Conservation (phyloP, 1,140 invertebrate genomes). For the Grapholita molesta region DNA sequence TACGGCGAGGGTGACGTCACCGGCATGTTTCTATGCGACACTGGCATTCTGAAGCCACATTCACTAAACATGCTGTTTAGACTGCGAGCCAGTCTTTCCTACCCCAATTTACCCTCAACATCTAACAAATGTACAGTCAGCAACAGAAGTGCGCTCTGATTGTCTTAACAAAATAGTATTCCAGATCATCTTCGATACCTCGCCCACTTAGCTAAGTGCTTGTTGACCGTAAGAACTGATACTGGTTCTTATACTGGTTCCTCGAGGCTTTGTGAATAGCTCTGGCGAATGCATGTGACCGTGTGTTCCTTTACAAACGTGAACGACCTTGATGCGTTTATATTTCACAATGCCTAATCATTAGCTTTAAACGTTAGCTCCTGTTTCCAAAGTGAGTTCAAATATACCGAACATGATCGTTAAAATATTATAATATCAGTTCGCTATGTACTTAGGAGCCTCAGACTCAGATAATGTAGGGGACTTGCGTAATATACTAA, state of each 20-base stretch:
- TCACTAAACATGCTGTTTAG: not conserved
- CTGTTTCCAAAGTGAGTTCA: not conserved
- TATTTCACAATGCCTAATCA: not conserved
- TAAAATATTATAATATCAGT: too few relatives aligned
- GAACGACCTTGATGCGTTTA: not conserved
- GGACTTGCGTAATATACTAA: too few relatives aligned
- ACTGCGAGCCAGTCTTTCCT: not conserved
- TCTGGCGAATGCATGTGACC: not conserved
- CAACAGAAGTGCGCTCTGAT: too few relatives aligned
- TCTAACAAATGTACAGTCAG: too few relatives aligned
- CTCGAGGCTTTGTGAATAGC: not conserved
- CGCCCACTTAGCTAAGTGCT: too few relatives aligned
- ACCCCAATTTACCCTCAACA: not conserved
- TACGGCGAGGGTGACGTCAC: not conserved
- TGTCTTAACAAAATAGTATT: too few relatives aligned
- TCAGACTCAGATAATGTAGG: too few relatives aligned
- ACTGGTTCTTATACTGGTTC: not conserved
- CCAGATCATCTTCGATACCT: too few relatives aligned
- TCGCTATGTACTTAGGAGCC: too few relatives aligned
- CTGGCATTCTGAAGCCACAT: conserved; percentile 8
- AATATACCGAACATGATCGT: too few relatives aligned
- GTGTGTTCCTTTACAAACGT: not conserved
- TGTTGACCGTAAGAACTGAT: too few relatives aligned
- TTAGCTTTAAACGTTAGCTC: not conserved
- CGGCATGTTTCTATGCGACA: conserved; percentile 13